phyloP scores from a whole-genome alignment of 2,888 invertebrate genomes.

The Macrostomum cliftonense region DNA sequence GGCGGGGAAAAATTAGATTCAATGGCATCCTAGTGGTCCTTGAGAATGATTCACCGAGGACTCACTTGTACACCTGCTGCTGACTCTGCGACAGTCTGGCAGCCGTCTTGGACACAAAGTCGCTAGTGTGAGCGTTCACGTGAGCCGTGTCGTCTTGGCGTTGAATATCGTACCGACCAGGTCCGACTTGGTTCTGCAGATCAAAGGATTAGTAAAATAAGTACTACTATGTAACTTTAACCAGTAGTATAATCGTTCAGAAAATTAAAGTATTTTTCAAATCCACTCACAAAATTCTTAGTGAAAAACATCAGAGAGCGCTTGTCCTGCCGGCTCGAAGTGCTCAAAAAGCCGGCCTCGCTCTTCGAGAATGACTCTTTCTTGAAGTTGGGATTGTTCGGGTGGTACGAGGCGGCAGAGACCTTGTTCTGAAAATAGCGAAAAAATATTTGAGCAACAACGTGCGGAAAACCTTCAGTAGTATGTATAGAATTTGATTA shows the following conservation, averaged over 20 bases:
- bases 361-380: not conserved
- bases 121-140: constrained; percentile 28
- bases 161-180: constrained; percentile 34
- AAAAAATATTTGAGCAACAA: no score
- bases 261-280: not conserved
- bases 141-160: constrained; percentile 29
- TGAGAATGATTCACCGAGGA: not conserved
- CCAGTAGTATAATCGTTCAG: no score
- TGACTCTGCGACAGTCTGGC: constrained; percentile 15
- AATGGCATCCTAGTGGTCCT: no score
- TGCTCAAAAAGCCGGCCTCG: constrained; percentile 23
- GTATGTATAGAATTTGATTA: no score
- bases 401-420: no score
- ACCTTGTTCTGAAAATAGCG: no score
- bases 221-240: no score
- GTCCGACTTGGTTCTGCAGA: constrained; percentile 31
- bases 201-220: not conserved
- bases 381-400: no score
- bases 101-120: constrained; percentile 28
- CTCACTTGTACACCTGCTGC: no score
- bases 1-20: no score
- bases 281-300: constrained; percentile 29
- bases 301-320: constrained; percentile 32
- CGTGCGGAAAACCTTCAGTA: no score
- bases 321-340: constrained; percentile 28